Base-by-base conservation (phyloP, 2,888 invertebrate species). In the Monochamus alternatus region DNA sequence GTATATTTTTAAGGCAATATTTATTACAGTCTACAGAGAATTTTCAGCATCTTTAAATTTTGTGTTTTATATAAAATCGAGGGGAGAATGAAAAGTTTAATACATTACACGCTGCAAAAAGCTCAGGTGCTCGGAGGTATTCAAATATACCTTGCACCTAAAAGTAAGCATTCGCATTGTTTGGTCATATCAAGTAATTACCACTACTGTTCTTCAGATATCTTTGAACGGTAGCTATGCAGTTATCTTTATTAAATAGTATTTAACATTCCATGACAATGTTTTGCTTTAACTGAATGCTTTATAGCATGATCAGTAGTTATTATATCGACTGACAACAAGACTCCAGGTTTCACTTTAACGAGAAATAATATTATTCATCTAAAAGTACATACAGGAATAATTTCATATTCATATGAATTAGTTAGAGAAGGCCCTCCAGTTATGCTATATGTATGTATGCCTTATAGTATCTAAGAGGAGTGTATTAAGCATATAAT, bases 241-340 rank as follows among this genome's bases (percentile, higher is more conserved):
- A 68, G 44, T 60, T 43, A 32, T 38, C 3, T 44, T 69, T 69
- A 43, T 43, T 38, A 32, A 14, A 38, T 4, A 10, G 38, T 14
- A 22, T 68, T 69, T 44, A 69, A 69, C 44, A 69, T 47, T n/a
- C 59, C 32, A 71, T 63, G 71, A 52, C 38, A 63, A 71, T 38
- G 14, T 31, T 71, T 71, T 71, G 7, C n/a, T 63, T n/a, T 8
- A n/a, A 31, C 51, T 71, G 63, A 71, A 63, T 62, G 62, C 38
- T 52, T 62, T 52, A 32, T 71, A 62, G 71, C 71, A 71, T 63
- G 71, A 62, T n/a, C 62, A 10, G 32, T n/a, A 47, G 52, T 71
- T 63, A 47, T 71, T 71, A 71, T 43, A 47, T 31, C 44, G 3
- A 38, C 38, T 38, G 38, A 9, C 3, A 44, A 64, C 64, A 43